A percentile compares a stretch with the other conserved stretches of the same genome.
phyloP scores from a whole-genome alignment of 2,888 invertebrate genomes.

The Morinoia aosen region DNA sequence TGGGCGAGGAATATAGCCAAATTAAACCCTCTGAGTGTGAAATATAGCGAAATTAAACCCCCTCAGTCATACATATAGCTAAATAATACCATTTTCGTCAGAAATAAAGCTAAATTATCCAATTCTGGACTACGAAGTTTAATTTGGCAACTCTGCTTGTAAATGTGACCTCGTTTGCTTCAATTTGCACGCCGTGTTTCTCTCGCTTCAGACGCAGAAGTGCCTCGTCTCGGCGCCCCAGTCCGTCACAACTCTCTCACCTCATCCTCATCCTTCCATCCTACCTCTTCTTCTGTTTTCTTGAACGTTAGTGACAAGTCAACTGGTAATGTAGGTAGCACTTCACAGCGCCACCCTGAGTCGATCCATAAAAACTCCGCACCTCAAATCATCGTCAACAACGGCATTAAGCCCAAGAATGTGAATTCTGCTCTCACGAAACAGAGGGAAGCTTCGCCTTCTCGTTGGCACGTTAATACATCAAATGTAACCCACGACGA shows the following conservation, averaged over 20 bases:
- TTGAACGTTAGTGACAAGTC: background rate
- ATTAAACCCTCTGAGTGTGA: too few species aligned
- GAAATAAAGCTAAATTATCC: too few species aligned
- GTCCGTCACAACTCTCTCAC: slow-evolving; percentile 44
- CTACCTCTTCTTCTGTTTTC: slow-evolving; percentile 25
- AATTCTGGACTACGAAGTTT: too few species aligned
- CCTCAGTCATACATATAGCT: too few species aligned
- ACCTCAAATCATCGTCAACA: slow-evolving; percentile 8
- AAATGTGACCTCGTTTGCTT: background rate
- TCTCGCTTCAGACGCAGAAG: slow-evolving; percentile 66
- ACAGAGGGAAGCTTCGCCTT: slow-evolving; percentile 34
- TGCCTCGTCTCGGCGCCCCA: slow-evolving; percentile 58
- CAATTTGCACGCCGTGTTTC: slow-evolving; percentile 66
- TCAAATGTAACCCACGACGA: background rate
- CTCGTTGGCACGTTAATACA: slow-evolving; percentile 33
- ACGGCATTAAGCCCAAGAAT: background rate
- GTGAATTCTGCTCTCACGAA: slow-evolving; percentile 20
- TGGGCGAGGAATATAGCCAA: too few species aligned
- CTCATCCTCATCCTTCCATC: background rate
- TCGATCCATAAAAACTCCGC: background rate
- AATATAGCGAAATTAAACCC: too few species aligned
- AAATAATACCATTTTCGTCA: too few species aligned
- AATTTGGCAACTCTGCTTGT: background rate
- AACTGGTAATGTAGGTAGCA: background rate
- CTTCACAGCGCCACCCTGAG: background rate